These are phyloP conservation scores for Urosaurus nigricauda DNA, from an alignment of 2,797 vertebrate genomes.

Conservation along the genomic window DNA sequence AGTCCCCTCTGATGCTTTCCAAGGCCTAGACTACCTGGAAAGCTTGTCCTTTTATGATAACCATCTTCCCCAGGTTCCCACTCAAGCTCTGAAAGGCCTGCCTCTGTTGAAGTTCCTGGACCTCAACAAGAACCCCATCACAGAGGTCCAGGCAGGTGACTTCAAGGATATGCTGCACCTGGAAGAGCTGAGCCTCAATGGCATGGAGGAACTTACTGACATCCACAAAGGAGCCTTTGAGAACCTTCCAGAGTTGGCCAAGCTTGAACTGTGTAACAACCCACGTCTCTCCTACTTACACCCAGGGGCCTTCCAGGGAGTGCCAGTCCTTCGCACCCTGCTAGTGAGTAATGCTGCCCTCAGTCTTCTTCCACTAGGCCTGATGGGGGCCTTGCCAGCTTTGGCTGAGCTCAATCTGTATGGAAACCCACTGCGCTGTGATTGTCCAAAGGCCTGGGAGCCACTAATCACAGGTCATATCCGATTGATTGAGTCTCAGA, in stretches of 20 bases:
- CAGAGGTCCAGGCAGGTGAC: constrained; percentile 79
- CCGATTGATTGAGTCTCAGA: constrained; percentile 80
- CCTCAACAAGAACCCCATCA: constrained; percentile 86
- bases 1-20: constrained; percentile 81
- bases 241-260: constrained; percentile 83
- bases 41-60: constrained; percentile 88
- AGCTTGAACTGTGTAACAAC: constrained; percentile 85
- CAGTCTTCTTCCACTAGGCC: constrained; percentile 80
- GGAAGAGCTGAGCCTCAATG: constrained; percentile 87
- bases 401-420: constrained; percentile 80
- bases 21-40: constrained; percentile 85
- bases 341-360: constrained; percentile 83
- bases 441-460: constrained; percentile 83
- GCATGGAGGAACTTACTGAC: constrained; percentile 84
- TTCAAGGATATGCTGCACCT: constrained; percentile 83
- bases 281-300: constrained; percentile 82
- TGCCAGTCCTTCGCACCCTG: constrained; percentile 80
- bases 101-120: constrained; percentile 87
- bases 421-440: constrained; percentile 86
- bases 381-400: constrained; percentile 75
- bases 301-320: constrained; percentile 76
- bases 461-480: constrained; percentile 79
- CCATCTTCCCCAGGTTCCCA: constrained; percentile 81
- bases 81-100: constrained; percentile 79
- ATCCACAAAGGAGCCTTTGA: constrained; percentile 82